These are phyloP conservation scores for Macrocentrus cingulum DNA, from an alignment of 1,140 invertebrate species.

Conservation along the genomic window DNA sequence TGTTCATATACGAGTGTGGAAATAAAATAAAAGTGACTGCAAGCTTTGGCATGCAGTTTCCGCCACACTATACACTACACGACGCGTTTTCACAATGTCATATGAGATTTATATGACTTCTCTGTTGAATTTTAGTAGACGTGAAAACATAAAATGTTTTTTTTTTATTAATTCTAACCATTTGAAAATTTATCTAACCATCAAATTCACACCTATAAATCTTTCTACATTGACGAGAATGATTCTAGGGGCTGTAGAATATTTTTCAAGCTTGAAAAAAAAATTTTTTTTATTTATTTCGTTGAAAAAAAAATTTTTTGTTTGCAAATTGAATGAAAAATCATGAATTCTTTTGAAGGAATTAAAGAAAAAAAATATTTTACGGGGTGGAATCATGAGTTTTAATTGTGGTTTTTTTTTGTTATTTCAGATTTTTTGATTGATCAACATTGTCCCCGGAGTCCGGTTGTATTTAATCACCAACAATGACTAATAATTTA, in stretches of 20 bases:
- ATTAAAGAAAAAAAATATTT: too few relatives aligned
- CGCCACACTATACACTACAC: constrained; percentile 15
- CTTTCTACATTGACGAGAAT: neutral
- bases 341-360: too few relatives aligned
- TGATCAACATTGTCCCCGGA: neutral
- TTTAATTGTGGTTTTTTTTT: neutral
- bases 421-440: neutral
- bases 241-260: neutral
- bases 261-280: too few relatives aligned
- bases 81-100: constrained; percentile 16
- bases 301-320: too few relatives aligned
- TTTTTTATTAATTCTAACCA: constrained; percentile 8
- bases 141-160: constrained; percentile 7
- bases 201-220: constrained; percentile 7
- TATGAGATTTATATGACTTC: constrained; percentile 19
- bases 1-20: too few relatives aligned
- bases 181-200: constrained; percentile 4
- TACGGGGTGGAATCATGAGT: too few relatives aligned
- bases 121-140: constrained; percentile 14
- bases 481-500: constrained; percentile 47
- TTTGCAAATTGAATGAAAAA: too few relatives aligned
- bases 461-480: constrained; percentile 25
- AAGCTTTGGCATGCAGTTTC: too few relatives aligned
- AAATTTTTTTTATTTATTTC: too few relatives aligned
- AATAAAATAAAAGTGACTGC: too few relatives aligned